A percentile compares a stretch with the other conserved stretches of the same genome.
phyloP scores from a whole-genome alignment of 1,140 invertebrate species.

The Magallana angulata region DNA sequence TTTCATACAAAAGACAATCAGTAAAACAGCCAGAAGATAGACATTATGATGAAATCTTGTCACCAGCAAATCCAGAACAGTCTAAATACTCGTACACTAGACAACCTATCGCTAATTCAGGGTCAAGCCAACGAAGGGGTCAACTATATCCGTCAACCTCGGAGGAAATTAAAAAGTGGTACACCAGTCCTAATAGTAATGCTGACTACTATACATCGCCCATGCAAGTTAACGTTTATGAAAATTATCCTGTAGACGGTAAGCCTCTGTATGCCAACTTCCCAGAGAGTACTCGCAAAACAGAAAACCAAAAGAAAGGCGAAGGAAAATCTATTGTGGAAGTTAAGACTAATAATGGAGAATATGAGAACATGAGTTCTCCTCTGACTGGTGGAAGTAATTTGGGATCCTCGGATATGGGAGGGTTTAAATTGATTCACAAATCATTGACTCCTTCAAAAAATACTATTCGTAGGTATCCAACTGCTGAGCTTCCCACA shows the following conservation, averaged over 20 bases:
- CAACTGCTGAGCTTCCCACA: background rate
- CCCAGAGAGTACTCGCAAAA: background rate
- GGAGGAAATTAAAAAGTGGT: conserved; percentile 5
- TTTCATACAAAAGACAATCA: conserved; percentile 22
- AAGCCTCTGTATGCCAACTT: background rate
- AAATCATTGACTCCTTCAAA: conserved; percentile 21
- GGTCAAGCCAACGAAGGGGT: background rate
- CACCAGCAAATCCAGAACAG: too few species aligned
- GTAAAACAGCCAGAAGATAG: background rate
- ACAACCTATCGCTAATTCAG: too few species aligned
- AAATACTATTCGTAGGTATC: background rate
- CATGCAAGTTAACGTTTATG: conserved; percentile 5
- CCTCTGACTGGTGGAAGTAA: background rate
- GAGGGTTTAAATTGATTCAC: conserved; percentile 13
- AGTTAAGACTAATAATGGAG: background rate
- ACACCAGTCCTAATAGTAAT: background rate
- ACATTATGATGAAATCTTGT: background rate
- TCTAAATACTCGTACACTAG: too few species aligned
- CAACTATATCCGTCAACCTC: background rate
- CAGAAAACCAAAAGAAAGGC: background rate
- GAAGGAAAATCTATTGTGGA: background rate
- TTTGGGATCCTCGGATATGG: background rate
- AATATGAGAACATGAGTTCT: background rate
- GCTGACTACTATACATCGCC: background rate
- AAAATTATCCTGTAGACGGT: background rate